Percentiles rank a stretch among this genome's conserved stretches.
Evolutionary conservation across 2,797 vertebrate species (phyloP).

Genomic region (Anisognathus igniventris): DNA sequence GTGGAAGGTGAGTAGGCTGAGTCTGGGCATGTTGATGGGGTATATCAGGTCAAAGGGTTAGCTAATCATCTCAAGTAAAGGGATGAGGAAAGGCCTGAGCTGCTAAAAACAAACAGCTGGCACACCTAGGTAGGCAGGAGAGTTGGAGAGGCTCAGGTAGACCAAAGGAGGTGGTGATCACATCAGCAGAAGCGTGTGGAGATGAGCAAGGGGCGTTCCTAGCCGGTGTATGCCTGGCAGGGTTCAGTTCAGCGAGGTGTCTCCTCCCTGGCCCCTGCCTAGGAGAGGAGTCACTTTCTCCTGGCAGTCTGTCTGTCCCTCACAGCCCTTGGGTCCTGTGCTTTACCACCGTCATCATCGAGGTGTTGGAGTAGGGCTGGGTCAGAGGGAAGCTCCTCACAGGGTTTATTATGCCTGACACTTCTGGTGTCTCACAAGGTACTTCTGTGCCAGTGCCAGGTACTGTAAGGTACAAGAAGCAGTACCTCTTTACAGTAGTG

Average conservation of each 20-base stretch:
- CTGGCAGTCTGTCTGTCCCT: not conserved
- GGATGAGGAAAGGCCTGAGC: not conserved
- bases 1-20: not conserved
- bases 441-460: not conserved
- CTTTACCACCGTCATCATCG: rapidly evolving
- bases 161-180: not conserved
- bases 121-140: not conserved
- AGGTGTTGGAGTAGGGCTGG: not conserved
- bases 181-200: not conserved
- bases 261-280: not conserved
- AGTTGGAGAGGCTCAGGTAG: not conserved
- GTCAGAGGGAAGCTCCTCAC: not conserved
- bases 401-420: not conserved
- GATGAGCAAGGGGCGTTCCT: not conserved
- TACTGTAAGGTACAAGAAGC: not conserved
- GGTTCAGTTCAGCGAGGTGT: not conserved
- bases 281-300: rapidly evolving
- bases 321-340: not conserved
- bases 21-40: not conserved
- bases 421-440: not conserved
- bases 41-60: constrained; percentile 47
- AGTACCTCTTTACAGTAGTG: not conserved
- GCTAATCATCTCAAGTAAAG: constrained; percentile 1
- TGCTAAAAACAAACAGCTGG: not conserved
- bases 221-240: not conserved